Conservation (phyloP, 2,113 vertebrate genomes). For the Meriones unguiculatus region DNA sequence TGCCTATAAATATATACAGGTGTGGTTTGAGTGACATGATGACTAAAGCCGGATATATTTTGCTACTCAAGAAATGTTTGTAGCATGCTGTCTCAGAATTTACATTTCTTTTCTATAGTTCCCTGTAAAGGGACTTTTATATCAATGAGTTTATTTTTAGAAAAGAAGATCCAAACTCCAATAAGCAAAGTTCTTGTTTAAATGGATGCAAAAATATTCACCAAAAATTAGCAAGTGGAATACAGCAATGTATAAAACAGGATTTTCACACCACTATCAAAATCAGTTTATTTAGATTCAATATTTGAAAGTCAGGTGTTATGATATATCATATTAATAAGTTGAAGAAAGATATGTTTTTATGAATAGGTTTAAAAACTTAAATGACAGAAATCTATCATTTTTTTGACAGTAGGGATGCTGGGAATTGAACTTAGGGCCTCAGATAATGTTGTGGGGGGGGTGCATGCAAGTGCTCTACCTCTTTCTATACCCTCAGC, state of each 20-base stretch:
- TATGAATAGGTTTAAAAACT: background rate
- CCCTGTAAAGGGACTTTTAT: background rate
- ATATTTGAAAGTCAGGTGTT: background rate
- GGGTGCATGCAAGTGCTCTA: background rate
- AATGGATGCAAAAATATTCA: background rate
- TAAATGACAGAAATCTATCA: background rate
- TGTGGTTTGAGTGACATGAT: background rate
- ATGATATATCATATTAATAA: background rate
- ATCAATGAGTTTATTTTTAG: background rate
- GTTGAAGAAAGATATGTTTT: background rate
- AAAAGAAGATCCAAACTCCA: slow-evolving; percentile 22
- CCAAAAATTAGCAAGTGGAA: background rate
- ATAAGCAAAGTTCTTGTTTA: background rate
- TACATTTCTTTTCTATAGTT: background rate
- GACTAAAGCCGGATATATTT: background rate
- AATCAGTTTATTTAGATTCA: background rate
- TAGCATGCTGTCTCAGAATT: background rate
- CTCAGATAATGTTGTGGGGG: background rate
- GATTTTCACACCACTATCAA: background rate
- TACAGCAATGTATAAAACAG: background rate
- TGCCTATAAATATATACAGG: too few relatives aligned
- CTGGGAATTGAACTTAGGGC: background rate
- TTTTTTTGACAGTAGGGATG: background rate
- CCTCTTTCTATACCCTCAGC: background rate
- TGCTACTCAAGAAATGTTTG: background rate